A percentile compares a stretch with the other conserved stretches of the same genome.
Evolutionary conservation across 2,888 invertebrate species (phyloP).

Genomic region (Drosophila pseudotakahashii): DNA sequence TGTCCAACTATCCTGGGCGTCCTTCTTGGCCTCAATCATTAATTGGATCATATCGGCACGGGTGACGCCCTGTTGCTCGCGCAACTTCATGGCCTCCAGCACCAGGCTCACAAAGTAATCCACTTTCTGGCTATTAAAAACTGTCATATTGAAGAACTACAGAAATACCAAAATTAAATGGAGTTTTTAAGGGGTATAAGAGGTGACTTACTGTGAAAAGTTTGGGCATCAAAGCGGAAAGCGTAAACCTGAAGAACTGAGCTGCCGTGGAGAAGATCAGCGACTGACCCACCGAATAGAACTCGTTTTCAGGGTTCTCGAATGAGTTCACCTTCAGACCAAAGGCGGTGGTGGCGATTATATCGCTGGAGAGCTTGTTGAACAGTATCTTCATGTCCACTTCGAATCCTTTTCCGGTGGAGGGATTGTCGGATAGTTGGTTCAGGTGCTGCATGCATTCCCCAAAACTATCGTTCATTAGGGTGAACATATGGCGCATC

Average conservation of each 20-base stretch:
- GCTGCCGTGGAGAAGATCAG: constrained; percentile 59
- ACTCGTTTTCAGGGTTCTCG: constrained; percentile 85
- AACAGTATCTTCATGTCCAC: constrained; percentile 77
- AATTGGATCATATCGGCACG: constrained; percentile 62
- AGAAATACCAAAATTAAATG: not conserved
- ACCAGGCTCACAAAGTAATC: constrained; percentile 76
- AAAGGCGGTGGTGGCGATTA: constrained; percentile 82
- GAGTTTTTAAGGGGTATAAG: no score
- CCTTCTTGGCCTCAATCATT: constrained; percentile 85
- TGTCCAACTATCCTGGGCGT: constrained; percentile 60
- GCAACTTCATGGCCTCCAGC: constrained; percentile 14
- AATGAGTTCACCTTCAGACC: constrained; percentile 85
- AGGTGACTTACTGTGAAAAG: not conserved
- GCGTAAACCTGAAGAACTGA: constrained; percentile 56
- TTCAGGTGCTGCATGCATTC: constrained; percentile 73
- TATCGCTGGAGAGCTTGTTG: constrained; percentile 82
- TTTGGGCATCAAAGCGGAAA: not conserved
- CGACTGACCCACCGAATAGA: constrained; percentile 82
- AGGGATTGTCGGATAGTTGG: constrained; percentile 62
- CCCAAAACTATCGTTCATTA: constrained; percentile 77
- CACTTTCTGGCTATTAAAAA: constrained; percentile 61
- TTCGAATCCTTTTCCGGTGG: constrained; percentile 55
- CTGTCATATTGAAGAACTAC: constrained; percentile 46
- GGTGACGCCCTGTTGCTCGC: constrained; percentile 14
- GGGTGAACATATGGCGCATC: constrained; percentile 84